Evolutionary conservation across 2,113 vertebrate genomes (phyloP).

Genomic region (Casuarius casuarius): DNA sequence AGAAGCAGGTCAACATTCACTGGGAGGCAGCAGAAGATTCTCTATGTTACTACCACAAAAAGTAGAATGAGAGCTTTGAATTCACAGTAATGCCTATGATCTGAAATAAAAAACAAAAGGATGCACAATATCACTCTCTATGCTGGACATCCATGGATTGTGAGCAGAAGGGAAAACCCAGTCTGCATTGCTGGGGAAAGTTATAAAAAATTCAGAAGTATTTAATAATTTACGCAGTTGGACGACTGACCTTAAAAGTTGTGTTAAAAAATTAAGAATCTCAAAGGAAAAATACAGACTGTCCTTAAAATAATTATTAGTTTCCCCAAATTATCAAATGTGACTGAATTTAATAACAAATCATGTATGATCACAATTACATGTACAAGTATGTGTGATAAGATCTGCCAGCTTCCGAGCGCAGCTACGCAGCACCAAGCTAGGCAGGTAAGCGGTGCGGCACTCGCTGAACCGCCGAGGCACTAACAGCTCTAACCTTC

Average conservation of each 20-base stretch:
- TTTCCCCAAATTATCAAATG: conserved; percentile 11
- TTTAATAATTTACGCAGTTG: conserved; percentile 55
- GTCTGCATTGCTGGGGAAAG: not conserved
- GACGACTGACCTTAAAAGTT: conserved; percentile 74
- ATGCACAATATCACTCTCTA: not conserved
- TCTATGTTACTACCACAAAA: not conserved
- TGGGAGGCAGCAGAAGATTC: not conserved
- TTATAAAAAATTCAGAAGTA: conserved; percentile 68
- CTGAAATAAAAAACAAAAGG: conserved; percentile 4
- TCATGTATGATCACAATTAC: not conserved
- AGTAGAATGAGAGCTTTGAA: not conserved
- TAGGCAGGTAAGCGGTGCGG: not conserved
- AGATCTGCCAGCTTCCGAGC: not conserved
- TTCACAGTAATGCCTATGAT: not conserved
- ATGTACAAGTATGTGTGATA: not conserved
- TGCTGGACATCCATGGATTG: not conserved
- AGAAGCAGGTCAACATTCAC: not conserved
- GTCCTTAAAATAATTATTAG: conserved; percentile 38
- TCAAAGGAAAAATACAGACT: conserved; percentile 37
- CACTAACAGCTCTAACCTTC: not conserved
- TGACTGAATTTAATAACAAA: conserved; percentile 32
- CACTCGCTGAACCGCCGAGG: not conserved
- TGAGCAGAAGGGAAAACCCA: conserved; percentile 20
- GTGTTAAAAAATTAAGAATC: conserved; percentile 72
- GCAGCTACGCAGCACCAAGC: not conserved